A percentile compares a stretch with the other conserved stretches of the same genome.
These are phyloP conservation scores for Aplocera efformata DNA, from an alignment of 2,888 invertebrate genomes.

Conservation along the genomic window DNA sequence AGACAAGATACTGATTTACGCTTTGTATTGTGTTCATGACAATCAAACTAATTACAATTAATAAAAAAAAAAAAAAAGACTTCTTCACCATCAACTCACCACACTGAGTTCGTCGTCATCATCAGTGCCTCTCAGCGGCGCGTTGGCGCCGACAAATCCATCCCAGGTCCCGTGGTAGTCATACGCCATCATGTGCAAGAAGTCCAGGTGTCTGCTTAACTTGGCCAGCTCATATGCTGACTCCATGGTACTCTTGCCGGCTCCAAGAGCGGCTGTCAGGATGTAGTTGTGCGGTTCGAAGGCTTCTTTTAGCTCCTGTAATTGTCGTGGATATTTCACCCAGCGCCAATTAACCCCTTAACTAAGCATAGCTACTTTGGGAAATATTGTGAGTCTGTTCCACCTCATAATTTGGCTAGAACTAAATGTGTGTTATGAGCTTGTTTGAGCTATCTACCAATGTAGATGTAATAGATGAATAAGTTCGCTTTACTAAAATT, in stretches of 20 bases:
- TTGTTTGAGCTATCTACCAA: too few species aligned
- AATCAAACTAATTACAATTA: too few species aligned
- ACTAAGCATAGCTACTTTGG: too few species aligned
- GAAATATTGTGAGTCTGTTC: too few species aligned
- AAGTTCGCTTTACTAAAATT: too few species aligned
- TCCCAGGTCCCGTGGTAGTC: constrained; percentile 95
- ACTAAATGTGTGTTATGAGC: too few species aligned
- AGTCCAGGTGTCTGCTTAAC: constrained; percentile 84
- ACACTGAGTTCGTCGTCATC: constrained; percentile 82
- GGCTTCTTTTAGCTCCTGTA: constrained; percentile 85
- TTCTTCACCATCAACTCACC: too few species aligned
- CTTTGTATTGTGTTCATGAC: too few species aligned
- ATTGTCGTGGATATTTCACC: constrained; percentile 12
- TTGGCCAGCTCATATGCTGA: constrained; percentile 87
- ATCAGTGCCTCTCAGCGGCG: constrained; percentile 82
- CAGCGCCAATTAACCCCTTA: too few species aligned
- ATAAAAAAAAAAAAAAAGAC: constrained; percentile 32
- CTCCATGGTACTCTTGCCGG: constrained; percentile 87
- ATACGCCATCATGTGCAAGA: constrained; percentile 92
- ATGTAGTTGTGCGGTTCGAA: constrained; percentile 85
- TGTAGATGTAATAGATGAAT: too few species aligned
- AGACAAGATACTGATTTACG: too few species aligned
- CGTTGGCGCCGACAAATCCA: constrained; percentile 86
- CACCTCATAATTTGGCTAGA: too few species aligned
- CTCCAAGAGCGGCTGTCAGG: constrained; percentile 91